Percentiles rank a stretch among this genome's conserved stretches.
Evolutionary conservation across 2,888 invertebrate species (phyloP).

Genomic region (Theristus sp.): DNA sequence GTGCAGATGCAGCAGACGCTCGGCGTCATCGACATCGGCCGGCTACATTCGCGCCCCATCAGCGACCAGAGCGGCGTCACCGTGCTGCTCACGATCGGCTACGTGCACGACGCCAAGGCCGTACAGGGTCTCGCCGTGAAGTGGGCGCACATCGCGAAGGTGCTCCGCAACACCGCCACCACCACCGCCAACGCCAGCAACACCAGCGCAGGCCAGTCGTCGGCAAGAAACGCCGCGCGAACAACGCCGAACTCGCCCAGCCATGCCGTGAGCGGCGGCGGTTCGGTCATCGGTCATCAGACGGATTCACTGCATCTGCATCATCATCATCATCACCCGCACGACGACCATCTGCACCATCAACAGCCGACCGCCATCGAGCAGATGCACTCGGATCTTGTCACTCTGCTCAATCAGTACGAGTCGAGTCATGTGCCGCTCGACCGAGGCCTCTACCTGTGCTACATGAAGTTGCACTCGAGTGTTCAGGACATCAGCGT

Average conservation of each 20-base stretch:
- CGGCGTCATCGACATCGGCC: constrained; percentile 84
- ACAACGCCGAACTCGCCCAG: not conserved
- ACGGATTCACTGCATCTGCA: too few relatives aligned
- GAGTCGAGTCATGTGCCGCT: constrained; percentile 64
- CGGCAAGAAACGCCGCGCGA: too few relatives aligned
- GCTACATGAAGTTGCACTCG: constrained; percentile 85
- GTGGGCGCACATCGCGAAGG: constrained; percentile 71
- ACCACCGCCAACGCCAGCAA: not conserved
- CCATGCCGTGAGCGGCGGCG: too few relatives aligned
- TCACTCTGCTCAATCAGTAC: constrained; percentile 49
- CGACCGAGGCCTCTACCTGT: constrained; percentile 70
- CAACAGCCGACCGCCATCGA: constrained; percentile 47
- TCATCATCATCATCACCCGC: not conserved
- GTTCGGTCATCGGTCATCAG: too few relatives aligned
- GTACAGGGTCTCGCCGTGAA: constrained; percentile 64
- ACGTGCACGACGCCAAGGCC: constrained; percentile 50
- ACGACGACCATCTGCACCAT: not conserved
- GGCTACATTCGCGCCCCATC: constrained; percentile 74
- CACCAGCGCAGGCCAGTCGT: constrained; percentile 12
- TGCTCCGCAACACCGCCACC: constrained; percentile 43
- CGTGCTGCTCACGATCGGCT: constrained; percentile 67
- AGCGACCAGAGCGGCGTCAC: constrained; percentile 69
- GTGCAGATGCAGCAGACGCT: constrained; percentile 55
- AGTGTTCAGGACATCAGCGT: constrained; percentile 87
- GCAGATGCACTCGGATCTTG: constrained; percentile 63